phyloP scores from a whole-genome alignment of 2,113 vertebrate genomes.

The Tenebrosternarchus preto region DNA sequence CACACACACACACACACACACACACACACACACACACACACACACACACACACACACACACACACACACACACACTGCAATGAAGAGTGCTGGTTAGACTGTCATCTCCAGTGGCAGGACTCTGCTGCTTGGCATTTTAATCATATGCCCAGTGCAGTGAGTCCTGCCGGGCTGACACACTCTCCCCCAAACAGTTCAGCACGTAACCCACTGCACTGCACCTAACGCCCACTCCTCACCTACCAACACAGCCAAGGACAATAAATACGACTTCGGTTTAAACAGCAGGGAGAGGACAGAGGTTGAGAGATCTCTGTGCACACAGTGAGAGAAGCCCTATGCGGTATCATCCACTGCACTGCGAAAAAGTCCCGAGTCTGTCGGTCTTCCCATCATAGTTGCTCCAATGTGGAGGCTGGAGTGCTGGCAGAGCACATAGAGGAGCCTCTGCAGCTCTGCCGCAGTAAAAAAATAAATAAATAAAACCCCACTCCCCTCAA shows the following conservation, averaged over 20 bases:
- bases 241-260: background rate
- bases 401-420: background rate
- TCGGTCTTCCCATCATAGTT: conserved; percentile 31
- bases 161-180: conserved; percentile 39
- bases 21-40: conserved; percentile 12
- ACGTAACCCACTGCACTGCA: background rate
- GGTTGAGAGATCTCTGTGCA: background rate
- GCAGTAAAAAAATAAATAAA: too few relatives aligned
- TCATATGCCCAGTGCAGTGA: conserved; percentile 44
- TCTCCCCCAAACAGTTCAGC: background rate
- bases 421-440: background rate
- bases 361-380: too few relatives aligned
- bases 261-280: background rate
- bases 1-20: background rate
- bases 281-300: background rate
- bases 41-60: conserved; percentile 14
- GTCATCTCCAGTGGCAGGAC: conserved; percentile 40
- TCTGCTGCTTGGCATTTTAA: conserved; percentile 43
- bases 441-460: too few relatives aligned
- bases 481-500: too few relatives aligned
- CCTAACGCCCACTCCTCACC: background rate
- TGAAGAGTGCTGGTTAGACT: conserved; percentile 20
- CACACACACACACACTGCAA: too few relatives aligned
- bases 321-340: too few relatives aligned
- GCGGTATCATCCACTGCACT: too few relatives aligned